Evolutionary conservation across 2,888 invertebrate species (phyloP).

Genomic region (Magallana nippona): DNA sequence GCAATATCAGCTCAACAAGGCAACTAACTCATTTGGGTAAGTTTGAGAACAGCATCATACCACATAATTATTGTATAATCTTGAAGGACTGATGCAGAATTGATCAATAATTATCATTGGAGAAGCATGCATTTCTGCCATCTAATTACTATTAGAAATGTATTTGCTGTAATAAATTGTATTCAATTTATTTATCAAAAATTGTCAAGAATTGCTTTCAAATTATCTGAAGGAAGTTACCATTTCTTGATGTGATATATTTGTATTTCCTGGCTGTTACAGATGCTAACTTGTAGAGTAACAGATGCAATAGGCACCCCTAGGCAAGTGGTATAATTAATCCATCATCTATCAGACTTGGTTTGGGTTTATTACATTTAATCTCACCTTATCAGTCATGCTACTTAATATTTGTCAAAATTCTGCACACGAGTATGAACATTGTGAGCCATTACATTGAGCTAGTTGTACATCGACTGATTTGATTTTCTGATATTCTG

Average conservation of each 20-base stretch:
- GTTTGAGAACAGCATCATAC: not conserved
- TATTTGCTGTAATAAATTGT: not conserved
- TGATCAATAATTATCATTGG: not conserved
- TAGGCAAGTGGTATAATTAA: conserved; percentile 1
- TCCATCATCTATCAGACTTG: not conserved
- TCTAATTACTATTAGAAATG: too few species aligned
- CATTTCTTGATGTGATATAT: not conserved
- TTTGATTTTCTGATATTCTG: too few species aligned
- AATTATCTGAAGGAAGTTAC: not conserved
- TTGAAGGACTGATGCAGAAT: not conserved
- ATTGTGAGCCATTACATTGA: too few species aligned
- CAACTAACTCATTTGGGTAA: conserved; percentile 11
- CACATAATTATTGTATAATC: not conserved
- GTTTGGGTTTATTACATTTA: not conserved
- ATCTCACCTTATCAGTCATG: conserved; percentile 2
- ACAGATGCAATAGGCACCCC: not conserved
- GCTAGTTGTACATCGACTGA: too few species aligned
- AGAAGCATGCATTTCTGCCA: too few species aligned
- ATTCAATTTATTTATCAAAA: not conserved
- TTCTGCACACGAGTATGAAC: too few species aligned
- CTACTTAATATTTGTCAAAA: not conserved
- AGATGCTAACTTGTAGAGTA: conserved; percentile 19
- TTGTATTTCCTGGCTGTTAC: not conserved
- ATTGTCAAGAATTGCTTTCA: not conserved
- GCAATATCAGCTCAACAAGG: conserved; percentile 46